Evolutionary conservation across 2,888 invertebrate species (phyloP).

Genomic region (Pilophorus perplexus): DNA sequence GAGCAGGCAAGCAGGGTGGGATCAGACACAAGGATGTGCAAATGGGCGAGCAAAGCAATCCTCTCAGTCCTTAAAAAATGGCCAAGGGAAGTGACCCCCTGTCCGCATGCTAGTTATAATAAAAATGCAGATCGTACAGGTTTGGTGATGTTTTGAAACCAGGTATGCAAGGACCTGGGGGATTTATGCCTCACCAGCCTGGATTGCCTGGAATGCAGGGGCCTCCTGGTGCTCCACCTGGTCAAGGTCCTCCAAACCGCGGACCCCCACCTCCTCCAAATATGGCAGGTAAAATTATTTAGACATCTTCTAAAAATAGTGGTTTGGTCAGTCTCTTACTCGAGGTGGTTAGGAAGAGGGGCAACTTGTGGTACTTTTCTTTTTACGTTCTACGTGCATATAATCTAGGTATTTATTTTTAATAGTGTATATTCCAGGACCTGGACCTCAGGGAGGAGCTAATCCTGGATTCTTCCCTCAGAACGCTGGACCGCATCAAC

Average conservation of each 20-base stretch:
- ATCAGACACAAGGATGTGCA: too few relatives aligned
- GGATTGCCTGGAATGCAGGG: slow-evolving; percentile 51
- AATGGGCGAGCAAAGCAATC: too few relatives aligned
- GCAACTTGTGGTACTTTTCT: too few relatives aligned
- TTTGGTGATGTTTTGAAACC: not conserved
- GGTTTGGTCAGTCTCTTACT: not conserved
- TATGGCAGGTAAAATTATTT: slow-evolving; percentile 49
- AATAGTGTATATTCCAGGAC: too few relatives aligned
- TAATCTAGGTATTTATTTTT: too few relatives aligned
- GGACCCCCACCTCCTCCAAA: slow-evolving; percentile 68
- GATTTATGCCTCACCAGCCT: slow-evolving; percentile 40
- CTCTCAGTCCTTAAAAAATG: too few relatives aligned
- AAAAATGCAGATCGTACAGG: too few relatives aligned
- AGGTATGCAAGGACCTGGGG: slow-evolving; percentile 55
- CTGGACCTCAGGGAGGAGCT: slow-evolving; percentile 64
- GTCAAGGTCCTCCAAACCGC: slow-evolving; percentile 57
- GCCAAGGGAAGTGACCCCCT: not conserved
- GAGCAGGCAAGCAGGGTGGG: too few relatives aligned
- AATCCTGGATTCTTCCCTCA: slow-evolving; percentile 61
- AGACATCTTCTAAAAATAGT: not conserved
- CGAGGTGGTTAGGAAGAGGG: not conserved
- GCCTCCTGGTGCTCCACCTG: slow-evolving; percentile 56
- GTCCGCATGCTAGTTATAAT: not conserved
- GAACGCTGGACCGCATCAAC: slow-evolving; percentile 63
- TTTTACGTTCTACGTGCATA: too few relatives aligned